Conservation (phyloP, 2,888 invertebrate species). For the Rotaria macrura region DNA sequence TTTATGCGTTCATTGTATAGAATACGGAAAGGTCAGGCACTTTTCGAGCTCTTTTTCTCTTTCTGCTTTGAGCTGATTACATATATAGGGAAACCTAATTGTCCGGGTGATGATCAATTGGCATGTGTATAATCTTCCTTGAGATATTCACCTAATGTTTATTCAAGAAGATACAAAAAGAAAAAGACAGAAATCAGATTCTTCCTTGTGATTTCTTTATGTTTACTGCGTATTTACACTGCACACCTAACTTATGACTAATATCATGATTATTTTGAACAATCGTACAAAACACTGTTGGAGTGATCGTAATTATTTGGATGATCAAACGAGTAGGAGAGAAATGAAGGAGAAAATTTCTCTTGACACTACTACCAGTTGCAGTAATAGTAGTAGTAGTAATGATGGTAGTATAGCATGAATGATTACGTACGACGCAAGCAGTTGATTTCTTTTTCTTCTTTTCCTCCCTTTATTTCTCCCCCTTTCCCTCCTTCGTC, state of each 20-base stretch:
- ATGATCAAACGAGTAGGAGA: conserved; percentile 8
- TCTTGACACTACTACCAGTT: not conserved
- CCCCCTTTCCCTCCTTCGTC: not conserved
- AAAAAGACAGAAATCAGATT: not conserved
- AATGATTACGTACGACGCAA: not conserved
- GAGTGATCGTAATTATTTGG: not conserved
- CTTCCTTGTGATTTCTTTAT: not conserved
- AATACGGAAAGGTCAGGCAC: not conserved
- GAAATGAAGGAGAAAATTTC: conserved; percentile 6
- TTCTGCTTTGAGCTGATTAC: not conserved
- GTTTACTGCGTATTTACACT: not conserved
- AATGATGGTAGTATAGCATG: not conserved
- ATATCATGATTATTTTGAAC: not conserved
- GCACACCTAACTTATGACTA: not conserved
- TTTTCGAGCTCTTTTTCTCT: not conserved
- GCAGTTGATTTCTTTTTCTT: not conserved
- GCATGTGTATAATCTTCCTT: not conserved
- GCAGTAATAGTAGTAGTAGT: not conserved
- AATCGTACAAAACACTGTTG: not conserved
- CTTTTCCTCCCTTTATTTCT: not conserved
- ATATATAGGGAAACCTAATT: not conserved
- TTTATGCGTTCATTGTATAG: not conserved
- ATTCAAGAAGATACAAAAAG: not conserved
- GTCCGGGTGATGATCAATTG: not conserved
- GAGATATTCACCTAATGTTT: not conserved